These are phyloP conservation scores for Malthinus flaveolus DNA, from an alignment of 2,888 invertebrate species.

Conservation along the genomic window DNA sequence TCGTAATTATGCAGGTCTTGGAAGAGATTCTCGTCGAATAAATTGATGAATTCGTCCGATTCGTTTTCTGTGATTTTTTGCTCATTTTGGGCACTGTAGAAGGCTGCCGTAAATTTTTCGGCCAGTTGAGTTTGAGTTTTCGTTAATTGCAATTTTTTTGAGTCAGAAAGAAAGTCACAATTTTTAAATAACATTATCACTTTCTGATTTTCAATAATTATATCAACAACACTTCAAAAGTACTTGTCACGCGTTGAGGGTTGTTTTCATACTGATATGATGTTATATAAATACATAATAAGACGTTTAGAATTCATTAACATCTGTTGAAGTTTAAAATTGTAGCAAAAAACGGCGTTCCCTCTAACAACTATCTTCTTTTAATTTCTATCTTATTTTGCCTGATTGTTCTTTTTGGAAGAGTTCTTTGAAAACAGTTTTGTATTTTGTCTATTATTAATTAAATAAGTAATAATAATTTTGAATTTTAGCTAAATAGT, in stretches of 20 bases:
- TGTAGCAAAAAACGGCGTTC: conserved; percentile 25
- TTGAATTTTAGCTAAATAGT: neutral
- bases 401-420: conserved; percentile 7
- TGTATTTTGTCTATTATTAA: neutral
- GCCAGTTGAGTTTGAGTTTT: conserved; percentile 49
- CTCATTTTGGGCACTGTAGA: conserved; percentile 50
- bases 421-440: neutral
- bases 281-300: conserved; percentile 18
- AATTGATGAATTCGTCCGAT: conserved; percentile 38
- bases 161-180: conserved; percentile 7
- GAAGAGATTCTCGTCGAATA: conserved; percentile 42
- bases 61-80: neutral
- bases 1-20: conserved; percentile 28
- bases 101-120: conserved; percentile 54
- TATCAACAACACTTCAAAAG: neutral
- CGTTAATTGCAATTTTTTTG: conserved; percentile 22
- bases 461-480: too few species aligned
- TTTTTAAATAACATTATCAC: conserved; percentile 14
- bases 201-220: neutral
- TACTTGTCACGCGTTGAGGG: conserved; percentile 23
- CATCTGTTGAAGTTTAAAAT: conserved; percentile 30
- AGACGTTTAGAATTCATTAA: conserved; percentile 29
- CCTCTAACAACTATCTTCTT: conserved; percentile 6
- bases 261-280: conserved; percentile 29
- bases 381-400: neutral